phyloP scores from a whole-genome alignment of 2,797 vertebrate species.

The Pangasius larnaudii region DNA sequence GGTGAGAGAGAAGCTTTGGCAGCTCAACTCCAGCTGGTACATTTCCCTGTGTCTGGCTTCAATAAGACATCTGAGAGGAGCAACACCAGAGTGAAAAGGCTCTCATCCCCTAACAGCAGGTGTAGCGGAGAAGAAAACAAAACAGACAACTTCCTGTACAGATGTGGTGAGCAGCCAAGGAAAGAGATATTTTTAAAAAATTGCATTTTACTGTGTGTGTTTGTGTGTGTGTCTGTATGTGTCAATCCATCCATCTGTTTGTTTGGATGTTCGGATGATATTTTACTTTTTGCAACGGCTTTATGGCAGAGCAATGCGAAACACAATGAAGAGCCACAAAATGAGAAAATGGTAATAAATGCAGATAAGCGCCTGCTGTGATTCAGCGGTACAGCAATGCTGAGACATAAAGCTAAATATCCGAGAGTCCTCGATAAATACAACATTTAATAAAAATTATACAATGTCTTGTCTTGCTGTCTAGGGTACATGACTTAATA shows the following conservation, averaged over 20 bases:
- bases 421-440: background rate
- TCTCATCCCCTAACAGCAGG: slow-evolving; percentile 47
- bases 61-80: slow-evolving; percentile 43
- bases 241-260: slow-evolving; percentile 10
- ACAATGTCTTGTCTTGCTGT: background rate
- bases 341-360: background rate
- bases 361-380: slow-evolving; percentile 6
- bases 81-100: slow-evolving; percentile 53
- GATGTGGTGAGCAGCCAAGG: slow-evolving; percentile 30
- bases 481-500: background rate
- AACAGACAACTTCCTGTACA: slow-evolving; percentile 49
- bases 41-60: slow-evolving; percentile 22
- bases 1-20: slow-evolving; percentile 20
- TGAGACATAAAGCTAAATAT: background rate
- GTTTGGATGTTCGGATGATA: background rate
- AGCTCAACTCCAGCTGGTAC: slow-evolving; percentile 4
- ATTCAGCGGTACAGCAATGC: background rate
- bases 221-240: background rate
- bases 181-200: background rate
- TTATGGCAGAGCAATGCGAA: background rate
- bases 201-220: background rate
- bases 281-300: background rate
- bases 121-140: slow-evolving; percentile 58
- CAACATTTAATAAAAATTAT: background rate
- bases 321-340: background rate